phyloP scores from a whole-genome alignment of 2,113 vertebrate species.

The Ornithorhynchus anatinus region DNA sequence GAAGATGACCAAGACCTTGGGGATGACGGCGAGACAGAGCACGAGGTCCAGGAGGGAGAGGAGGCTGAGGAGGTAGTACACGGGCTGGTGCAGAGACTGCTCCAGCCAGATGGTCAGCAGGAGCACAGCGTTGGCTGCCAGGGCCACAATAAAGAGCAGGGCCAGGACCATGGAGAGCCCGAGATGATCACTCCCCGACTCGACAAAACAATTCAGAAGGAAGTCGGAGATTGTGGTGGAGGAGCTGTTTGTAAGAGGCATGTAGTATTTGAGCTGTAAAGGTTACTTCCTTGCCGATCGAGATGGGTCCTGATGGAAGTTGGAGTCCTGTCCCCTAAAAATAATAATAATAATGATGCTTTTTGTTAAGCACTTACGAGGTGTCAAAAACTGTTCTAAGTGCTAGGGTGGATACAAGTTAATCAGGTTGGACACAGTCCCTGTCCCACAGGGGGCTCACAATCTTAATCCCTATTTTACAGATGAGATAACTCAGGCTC shows the following conservation, averaged over 20 bases:
- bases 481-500: too few species aligned
- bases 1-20: constrained; percentile 45
- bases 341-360: too few species aligned
- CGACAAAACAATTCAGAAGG: constrained; percentile 41
- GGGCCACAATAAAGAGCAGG: constrained; percentile 30
- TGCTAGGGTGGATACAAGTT: too few species aligned
- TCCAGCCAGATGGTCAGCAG: constrained; percentile 20
- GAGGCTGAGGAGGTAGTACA: constrained; percentile 46
- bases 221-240: constrained; percentile 3
- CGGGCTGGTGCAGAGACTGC: constrained; percentile 10
- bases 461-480: too few species aligned
- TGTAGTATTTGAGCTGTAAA: too few species aligned
- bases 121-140: constrained; percentile 18
- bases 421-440: too few species aligned
- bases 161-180: constrained; percentile 34
- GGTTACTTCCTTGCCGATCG: too few species aligned
- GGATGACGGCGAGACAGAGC: constrained; percentile 38
- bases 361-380: too few species aligned
- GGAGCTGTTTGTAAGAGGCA: constrained; percentile 8
- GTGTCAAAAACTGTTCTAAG: too few species aligned
- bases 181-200: neutral
- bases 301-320: too few species aligned
- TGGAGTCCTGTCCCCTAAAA: too few species aligned
- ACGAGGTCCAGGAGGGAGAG: constrained; percentile 35
- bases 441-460: too few species aligned